Evolutionary conservation across 2,113 vertebrate genomes (phyloP).

Genomic region (Lepidothrix coronata): DNA sequence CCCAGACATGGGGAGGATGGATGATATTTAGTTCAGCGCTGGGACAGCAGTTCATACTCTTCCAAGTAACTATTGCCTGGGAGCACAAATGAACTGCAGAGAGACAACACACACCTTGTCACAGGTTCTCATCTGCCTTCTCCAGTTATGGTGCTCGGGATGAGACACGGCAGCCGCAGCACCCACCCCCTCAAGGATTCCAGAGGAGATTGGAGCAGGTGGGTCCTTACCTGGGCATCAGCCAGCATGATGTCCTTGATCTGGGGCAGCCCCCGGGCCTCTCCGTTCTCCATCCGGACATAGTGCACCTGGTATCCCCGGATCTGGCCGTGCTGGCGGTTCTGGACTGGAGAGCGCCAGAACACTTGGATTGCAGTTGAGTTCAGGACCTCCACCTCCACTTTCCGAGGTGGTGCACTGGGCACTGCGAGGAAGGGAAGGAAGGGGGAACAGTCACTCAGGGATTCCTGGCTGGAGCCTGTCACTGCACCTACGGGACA

Average conservation of each 20-base stretch:
- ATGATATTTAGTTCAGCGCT: neutral
- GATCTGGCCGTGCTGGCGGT: constrained; percentile 94
- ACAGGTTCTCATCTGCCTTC: rapidly evolving
- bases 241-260: constrained; percentile 98
- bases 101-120: neutral
- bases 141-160: rapidly evolving
- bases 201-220: rapidly evolving
- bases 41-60: neutral
- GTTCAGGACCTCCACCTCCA: constrained; percentile 95
- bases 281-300: constrained; percentile 91
- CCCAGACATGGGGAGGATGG: neutral
- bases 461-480: rapidly evolving
- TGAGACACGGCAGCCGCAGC: neutral
- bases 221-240: constrained; percentile 88
- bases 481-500: neutral
- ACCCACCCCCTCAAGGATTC: neutral
- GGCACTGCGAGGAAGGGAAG: constrained; percentile 80
- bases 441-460: neutral
- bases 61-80: neutral
- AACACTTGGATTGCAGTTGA: constrained; percentile 93
- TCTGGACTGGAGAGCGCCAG: constrained; percentile 91
- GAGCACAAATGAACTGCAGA: neutral
- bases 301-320: constrained; percentile 98
- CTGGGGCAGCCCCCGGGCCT: constrained; percentile 90
- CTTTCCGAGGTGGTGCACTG: constrained; percentile 90